Percentiles rank a stretch among this genome's conserved stretches.
These are phyloP conservation scores for Acanthosoma haemorrhoidale DNA, from an alignment of 2,888 invertebrate species.

Conservation along the genomic window DNA sequence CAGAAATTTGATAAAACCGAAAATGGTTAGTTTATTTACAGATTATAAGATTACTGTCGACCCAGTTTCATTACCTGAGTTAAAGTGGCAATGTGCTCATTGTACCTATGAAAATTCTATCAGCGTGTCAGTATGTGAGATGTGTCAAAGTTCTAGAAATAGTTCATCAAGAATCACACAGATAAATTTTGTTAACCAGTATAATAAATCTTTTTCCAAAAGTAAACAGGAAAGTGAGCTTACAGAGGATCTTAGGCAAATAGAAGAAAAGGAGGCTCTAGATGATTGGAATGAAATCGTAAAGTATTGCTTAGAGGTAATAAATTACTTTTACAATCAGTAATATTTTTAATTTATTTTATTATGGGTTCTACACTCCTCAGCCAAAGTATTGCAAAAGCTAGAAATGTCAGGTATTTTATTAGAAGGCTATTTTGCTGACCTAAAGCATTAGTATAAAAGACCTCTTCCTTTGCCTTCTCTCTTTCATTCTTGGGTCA, in stretches of 20 bases:
- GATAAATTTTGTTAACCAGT: neutral
- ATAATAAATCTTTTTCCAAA: conserved; percentile 28
- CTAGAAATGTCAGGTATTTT: no score
- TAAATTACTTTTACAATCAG: conserved; percentile 16
- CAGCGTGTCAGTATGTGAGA: conserved; percentile 60
- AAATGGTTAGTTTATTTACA: conserved; percentile 20
- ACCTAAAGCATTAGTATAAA: no score
- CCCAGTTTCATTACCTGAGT: neutral
- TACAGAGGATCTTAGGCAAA: conserved; percentile 73
- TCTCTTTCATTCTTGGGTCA: no score
- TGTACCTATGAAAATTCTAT: conserved; percentile 75
- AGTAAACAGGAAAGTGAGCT: conserved; percentile 61
- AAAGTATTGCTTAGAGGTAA: conserved; percentile 76
- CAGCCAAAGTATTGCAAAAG: no score
- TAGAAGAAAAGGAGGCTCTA: conserved; percentile 81
- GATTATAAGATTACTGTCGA: neutral
- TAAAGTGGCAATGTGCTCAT: conserved; percentile 66
- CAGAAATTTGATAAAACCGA: conserved; percentile 28
- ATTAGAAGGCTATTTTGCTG: no score
- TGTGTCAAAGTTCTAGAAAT: conserved; percentile 62
- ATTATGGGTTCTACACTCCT: no score
- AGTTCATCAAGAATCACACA: conserved; percentile 46
- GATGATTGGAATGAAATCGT: conserved; percentile 89
- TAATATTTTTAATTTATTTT: no score
- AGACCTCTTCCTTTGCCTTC: no score